These are phyloP conservation scores for Lochmaea crataegi DNA, from an alignment of 2,888 invertebrate genomes.

Conservation along the genomic window DNA sequence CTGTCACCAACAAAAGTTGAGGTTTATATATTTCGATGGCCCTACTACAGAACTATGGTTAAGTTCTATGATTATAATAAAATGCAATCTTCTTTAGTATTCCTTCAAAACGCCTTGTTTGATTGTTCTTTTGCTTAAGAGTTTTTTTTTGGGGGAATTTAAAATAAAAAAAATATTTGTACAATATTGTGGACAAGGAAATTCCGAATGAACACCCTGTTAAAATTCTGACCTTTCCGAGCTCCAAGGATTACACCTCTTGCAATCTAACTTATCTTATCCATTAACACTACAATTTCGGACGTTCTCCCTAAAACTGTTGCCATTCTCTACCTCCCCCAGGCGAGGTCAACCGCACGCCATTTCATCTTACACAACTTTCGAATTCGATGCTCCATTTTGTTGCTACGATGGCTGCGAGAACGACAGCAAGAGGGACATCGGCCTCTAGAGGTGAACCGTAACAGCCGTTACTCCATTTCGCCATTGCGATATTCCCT, in stretches of 20 bases:
- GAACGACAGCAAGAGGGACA: constrained; percentile 17
- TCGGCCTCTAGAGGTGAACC: constrained; percentile 38
- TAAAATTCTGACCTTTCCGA: not conserved
- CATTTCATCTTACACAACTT: constrained; percentile 44
- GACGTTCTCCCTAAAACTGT: not conserved
- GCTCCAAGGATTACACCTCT: not conserved
- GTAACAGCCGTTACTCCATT: constrained; percentile 34
- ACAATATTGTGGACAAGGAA: too few species aligned
- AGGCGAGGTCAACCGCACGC: constrained; percentile 29
- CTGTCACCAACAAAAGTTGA: too few species aligned
- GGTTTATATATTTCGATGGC: too few species aligned
- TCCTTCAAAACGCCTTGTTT: too few species aligned
- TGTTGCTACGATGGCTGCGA: constrained; percentile 16
- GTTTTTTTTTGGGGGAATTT: too few species aligned
- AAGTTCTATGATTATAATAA: too few species aligned
- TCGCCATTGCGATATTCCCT: constrained; percentile 40
- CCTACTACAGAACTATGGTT: too few species aligned
- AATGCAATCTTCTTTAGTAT: too few species aligned
- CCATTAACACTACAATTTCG: constrained; percentile 13
- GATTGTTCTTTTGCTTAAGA: too few species aligned
- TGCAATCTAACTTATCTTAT: constrained; percentile 2
- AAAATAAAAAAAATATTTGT: too few species aligned
- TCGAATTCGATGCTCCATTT: constrained; percentile 42
- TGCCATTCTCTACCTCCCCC: constrained; percentile 2
- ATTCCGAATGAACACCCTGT: not conserved